Percentiles rank a stretch among this genome's conserved stretches.
Evolutionary conservation across 2,797 vertebrate genomes (phyloP).

Genomic region (Chloroceryle amazona): DNA sequence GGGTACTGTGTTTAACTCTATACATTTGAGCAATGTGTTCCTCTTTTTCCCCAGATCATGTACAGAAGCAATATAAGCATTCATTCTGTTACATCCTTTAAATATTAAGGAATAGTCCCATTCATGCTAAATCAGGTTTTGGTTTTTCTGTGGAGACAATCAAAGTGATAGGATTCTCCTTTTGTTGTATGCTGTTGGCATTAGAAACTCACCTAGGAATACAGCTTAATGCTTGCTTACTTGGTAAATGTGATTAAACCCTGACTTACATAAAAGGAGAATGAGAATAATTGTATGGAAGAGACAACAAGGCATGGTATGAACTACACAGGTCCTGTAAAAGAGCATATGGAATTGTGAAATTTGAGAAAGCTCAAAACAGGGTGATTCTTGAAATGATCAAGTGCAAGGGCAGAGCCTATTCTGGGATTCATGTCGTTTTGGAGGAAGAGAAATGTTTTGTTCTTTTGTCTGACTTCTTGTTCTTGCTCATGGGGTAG

Average conservation of each 20-base stretch:
- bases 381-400: background rate
- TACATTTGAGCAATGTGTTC: background rate
- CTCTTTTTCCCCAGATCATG: background rate
- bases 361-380: background rate
- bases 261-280: conserved; percentile 29
- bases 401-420: background rate
- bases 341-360: background rate
- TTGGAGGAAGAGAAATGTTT: background rate
- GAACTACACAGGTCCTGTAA: background rate
- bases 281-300: background rate
- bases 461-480: background rate
- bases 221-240: conserved; percentile 44
- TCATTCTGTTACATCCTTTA: background rate
- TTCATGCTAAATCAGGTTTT: conserved; percentile 36
- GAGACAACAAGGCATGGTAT: background rate
- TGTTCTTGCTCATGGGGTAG: background rate
- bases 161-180: conserved; percentile 37
- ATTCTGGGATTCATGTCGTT: background rate
- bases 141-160: conserved; percentile 19
- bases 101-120: background rate
- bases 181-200: conserved; percentile 43
- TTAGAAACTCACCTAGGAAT: conserved; percentile 35
- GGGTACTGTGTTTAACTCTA: background rate
- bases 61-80: background rate
- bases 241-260: conserved; percentile 51